A percentile compares a stretch with the other conserved stretches of the same genome.
Evolutionary conservation across 1,140 invertebrate genomes (phyloP).

Genomic region (Ostrea denselamellosa): DNA sequence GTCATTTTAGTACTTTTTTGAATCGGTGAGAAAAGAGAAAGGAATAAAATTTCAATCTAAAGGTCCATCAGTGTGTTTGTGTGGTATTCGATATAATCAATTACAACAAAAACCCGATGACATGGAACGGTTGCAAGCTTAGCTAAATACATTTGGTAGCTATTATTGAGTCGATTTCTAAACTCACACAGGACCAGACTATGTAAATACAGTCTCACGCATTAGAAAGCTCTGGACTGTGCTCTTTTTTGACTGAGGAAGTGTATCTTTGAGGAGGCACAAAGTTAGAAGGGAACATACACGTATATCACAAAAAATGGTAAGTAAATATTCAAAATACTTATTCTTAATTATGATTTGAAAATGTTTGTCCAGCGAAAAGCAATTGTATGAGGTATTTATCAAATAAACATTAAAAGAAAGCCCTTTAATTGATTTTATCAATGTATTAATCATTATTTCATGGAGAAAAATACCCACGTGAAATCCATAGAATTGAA

Average conservation of each 20-base stretch:
- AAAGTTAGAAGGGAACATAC: neutral
- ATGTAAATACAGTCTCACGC: slow-evolving; percentile 14
- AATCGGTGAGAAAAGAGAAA: neutral
- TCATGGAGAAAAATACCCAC: too few species aligned
- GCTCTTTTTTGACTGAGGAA: neutral
- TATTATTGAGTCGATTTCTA: slow-evolving; percentile 36
- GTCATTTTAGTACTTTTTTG: neutral
- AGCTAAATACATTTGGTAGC: slow-evolving; percentile 30
- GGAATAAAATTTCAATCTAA: neutral
- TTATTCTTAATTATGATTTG: neutral
- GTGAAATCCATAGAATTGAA: too few species aligned
- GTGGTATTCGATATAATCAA: neutral
- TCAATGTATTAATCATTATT: too few species aligned
- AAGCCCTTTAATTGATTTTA: too few species aligned
- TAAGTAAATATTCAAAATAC: neutral
- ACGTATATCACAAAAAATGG: neutral
- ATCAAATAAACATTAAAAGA: too few species aligned
- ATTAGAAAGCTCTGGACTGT: neutral
- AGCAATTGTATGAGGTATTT: neutral
- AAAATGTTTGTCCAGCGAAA: neutral
- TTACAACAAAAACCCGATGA: slow-evolving; percentile 24
- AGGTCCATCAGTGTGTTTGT: neutral
- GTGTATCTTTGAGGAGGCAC: neutral
- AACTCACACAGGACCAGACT: slow-evolving; percentile 23
- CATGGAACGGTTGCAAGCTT: slow-evolving; percentile 9